phyloP scores from a whole-genome alignment of 2,888 invertebrate genomes.

The Saturnia pavonia region DNA sequence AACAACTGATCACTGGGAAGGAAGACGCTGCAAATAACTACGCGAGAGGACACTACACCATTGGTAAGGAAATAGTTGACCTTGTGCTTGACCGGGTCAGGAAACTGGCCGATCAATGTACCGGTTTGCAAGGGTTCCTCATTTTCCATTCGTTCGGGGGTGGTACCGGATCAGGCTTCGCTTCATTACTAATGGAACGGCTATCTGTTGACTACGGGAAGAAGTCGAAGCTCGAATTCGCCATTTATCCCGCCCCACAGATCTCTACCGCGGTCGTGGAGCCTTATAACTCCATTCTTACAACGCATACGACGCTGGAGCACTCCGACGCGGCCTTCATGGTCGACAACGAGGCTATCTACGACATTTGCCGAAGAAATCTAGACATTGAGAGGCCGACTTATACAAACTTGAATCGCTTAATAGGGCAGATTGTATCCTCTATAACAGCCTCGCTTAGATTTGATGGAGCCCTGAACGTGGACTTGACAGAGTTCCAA shows the following conservation, averaged over 20 bases:
- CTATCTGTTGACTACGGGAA: constrained; percentile 97
- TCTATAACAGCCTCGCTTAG: constrained; percentile 95
- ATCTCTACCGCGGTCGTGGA: constrained; percentile 95
- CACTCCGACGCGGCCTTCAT: constrained; percentile 98
- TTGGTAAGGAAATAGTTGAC: constrained; percentile 96
- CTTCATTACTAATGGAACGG: constrained; percentile 96
- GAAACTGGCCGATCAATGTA: constrained; percentile 94
- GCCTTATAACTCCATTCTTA: constrained; percentile 97
- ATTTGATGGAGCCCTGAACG: constrained; percentile 95
- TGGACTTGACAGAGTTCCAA: constrained; percentile 96
- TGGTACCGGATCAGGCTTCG: constrained; percentile 97
- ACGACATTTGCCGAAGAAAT: constrained; percentile 95
- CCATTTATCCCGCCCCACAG: constrained; percentile 97
- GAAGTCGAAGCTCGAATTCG: constrained; percentile 96
- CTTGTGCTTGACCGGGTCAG: constrained; percentile 92
- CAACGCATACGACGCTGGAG: constrained; percentile 96
- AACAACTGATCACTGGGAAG: constrained; percentile 97
- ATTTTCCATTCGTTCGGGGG: constrained; percentile 97
- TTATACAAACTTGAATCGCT: constrained; percentile 96
- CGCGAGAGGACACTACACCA: constrained; percentile 97
- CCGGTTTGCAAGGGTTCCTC: constrained; percentile 94
- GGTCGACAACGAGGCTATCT: constrained; percentile 95
- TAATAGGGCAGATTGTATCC: constrained; percentile 97
- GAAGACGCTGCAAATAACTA: constrained; percentile 99
- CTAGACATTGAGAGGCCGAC: constrained; percentile 97